phyloP scores from a whole-genome alignment of 2,113 vertebrate species.

The Brachyhypopomus gauderio region DNA sequence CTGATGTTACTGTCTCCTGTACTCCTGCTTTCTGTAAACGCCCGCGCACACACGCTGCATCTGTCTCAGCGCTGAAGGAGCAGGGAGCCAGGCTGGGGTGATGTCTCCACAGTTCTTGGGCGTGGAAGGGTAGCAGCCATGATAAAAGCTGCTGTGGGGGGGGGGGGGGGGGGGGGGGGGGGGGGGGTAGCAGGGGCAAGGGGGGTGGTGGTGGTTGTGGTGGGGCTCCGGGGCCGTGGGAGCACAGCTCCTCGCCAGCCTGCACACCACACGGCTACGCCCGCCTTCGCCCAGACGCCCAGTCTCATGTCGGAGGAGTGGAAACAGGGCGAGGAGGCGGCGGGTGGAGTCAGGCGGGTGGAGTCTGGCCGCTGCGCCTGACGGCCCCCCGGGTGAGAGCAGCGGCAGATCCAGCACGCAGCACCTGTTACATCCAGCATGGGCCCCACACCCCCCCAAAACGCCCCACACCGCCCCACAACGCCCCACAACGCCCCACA shows the following conservation, averaged over 20 bases:
- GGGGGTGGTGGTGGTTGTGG: background rate
- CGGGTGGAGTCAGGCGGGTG: conserved; percentile 52
- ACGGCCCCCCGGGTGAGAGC: conserved; percentile 21
- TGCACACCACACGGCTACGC: conserved; percentile 21
- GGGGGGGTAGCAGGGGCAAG: too few relatives aligned
- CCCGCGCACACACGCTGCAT: conserved; percentile 22
- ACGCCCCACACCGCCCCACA: too few relatives aligned
- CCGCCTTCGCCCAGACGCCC: conserved; percentile 28
- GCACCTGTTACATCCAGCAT: conserved; percentile 21
- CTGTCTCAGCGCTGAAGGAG: background rate
- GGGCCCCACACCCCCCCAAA: background rate
- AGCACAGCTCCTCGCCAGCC: conserved; percentile 6
- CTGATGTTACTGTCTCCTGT: conserved; percentile 8
- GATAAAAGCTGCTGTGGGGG: background rate
- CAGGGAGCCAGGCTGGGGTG: background rate
- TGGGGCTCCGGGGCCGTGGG: conserved; percentile 8
- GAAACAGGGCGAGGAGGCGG: conserved; percentile 45
- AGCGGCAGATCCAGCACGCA: background rate
- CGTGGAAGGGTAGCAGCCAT: background rate
- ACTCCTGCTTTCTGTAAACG: background rate
- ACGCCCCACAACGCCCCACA: background rate
- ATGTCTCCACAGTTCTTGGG: background rate
- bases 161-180: background rate
- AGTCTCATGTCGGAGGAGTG: conserved; percentile 47
- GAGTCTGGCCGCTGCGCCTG: conserved; percentile 48